Conservation (phyloP, 2,113 vertebrate species). For the Rana temporaria region DNA sequence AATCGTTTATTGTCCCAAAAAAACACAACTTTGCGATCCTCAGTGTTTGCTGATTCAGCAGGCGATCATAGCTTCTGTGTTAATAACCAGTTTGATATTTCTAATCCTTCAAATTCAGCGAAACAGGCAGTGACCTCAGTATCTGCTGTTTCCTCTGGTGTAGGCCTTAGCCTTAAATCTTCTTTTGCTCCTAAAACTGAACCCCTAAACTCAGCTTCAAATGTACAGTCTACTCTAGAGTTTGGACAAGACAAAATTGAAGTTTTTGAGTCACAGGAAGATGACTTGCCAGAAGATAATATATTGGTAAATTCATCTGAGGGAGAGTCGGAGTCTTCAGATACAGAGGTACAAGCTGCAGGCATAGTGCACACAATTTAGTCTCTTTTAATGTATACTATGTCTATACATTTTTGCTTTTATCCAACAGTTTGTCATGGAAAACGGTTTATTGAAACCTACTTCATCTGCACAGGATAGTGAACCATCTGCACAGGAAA, state of each 20-base stretch:
- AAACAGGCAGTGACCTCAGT: not conserved
- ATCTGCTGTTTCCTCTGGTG: not conserved
- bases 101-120: not conserved
- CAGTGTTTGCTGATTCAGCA: not conserved
- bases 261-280: not conserved
- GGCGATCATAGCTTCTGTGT: not conserved
- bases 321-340: not conserved
- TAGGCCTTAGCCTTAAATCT: not conserved
- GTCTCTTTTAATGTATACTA: no score
- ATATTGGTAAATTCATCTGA: not conserved
- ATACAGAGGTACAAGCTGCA: not conserved
- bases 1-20: not conserved
- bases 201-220: not conserved
- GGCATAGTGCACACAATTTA: not conserved
- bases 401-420: slow-evolving; percentile 5
- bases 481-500: not conserved
- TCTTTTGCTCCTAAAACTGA: not conserved
- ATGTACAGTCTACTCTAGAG: not conserved
- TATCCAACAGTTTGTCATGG: not conserved
- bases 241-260: not conserved
- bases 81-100: not conserved
- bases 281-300: not conserved
- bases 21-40: not conserved
- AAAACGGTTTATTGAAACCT: not conserved
- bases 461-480: not conserved